Base-by-base conservation (phyloP, 2,888 invertebrate genomes). In the Stenchaetothrips biformis region DNA sequence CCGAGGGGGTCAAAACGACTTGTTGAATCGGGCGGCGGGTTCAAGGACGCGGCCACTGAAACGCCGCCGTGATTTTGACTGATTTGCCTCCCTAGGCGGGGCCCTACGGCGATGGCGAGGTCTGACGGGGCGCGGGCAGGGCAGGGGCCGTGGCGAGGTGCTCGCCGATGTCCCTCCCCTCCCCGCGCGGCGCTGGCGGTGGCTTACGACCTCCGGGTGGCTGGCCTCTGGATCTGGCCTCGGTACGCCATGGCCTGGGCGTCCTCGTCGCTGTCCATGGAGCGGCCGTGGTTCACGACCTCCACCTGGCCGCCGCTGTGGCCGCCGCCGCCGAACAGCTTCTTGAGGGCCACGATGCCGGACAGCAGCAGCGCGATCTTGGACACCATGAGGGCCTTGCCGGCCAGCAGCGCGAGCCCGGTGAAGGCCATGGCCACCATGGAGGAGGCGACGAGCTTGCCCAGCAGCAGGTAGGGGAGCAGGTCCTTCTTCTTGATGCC, bases 361-460 rank as follows among this genome's bases (percentile, higher is more conserved):
- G 86, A 84, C 21, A 86, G 82, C 62, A 85, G 84, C n/a, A 86
- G 83, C 1, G 86, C 85, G 62, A 86, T 82, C 81, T 86, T 86
- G 82, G 85, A 85, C 48, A 85, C 84, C 78, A 86, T 81, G 49
- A 86, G 83, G 0, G 86, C 85, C 80, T 85, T 86, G 48, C 85
- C 85, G 16, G 85, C 85, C 25, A 86, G 82, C 74, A 92, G 88
- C 11, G 93, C 93, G 80, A 94, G 92, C 27, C 91, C 92, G 83
- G 93, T 92, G 86, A 92, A 93, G 3, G 93, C 93, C 87, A 93
- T 90, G 25, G 92, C 92, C 25, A 94, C 87, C 85, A 94, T 92
- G 62, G 91, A 91, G 47, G 92, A 92, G 85, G 94, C 94, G 80
- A 93, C 89, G 78, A 92, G 90, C 53, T 93, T 88, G 16, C 92